phyloP scores from a whole-genome alignment of 2,113 vertebrate species.

The Phalacrocorax brasilianus region DNA sequence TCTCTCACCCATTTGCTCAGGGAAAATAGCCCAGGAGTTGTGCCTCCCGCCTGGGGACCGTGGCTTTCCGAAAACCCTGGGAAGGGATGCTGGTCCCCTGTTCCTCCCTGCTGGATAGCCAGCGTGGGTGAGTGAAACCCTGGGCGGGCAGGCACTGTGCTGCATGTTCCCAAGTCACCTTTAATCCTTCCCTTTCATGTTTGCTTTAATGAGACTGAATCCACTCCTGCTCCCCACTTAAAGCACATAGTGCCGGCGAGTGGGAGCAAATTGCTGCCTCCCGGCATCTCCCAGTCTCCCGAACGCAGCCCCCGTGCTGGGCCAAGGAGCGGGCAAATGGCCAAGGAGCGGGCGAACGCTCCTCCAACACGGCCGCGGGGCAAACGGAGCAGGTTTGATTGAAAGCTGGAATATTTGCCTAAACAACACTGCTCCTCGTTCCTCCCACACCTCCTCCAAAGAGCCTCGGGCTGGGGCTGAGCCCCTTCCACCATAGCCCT shows the following conservation, averaged over 20 bases:
- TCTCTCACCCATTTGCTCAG: not conserved
- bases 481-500: not conserved
- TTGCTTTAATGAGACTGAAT: not conserved
- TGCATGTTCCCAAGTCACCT: not conserved
- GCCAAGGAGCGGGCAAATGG: not conserved
- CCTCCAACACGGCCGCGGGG: not conserved
- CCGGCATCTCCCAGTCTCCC: not conserved
- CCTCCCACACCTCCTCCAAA: slow-evolving; percentile 40
- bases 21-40: not conserved
- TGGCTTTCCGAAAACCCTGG: not conserved
- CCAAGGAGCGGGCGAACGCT: not conserved
- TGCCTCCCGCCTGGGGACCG: not conserved
- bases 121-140: not conserved
- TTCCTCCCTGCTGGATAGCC: not conserved
- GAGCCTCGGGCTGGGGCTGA: not conserved
- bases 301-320: not conserved
- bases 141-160: not conserved
- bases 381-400: not conserved
- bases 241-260: not conserved
- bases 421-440: not conserved
- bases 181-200: slow-evolving; percentile 22
- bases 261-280: slow-evolving; percentile 45
- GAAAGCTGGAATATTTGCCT: slow-evolving; percentile 24
- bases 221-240: slow-evolving; percentile 6
- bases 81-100: not conserved